Base-by-base conservation (phyloP, 2,888 invertebrate genomes). In the Xestia c-nigrum region DNA sequence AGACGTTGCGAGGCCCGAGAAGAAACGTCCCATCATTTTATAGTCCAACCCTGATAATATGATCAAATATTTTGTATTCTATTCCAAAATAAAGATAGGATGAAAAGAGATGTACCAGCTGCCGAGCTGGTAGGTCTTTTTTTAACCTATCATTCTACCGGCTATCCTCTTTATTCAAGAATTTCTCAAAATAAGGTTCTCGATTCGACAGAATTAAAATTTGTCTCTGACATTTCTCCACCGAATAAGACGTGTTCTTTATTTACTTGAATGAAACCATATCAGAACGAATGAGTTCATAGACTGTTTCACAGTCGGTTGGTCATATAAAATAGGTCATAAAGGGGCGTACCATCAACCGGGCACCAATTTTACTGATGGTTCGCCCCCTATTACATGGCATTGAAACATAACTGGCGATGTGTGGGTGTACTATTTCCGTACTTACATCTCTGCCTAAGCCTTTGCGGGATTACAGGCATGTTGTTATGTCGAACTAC, bases 1-100 rank as follows among this genome's bases (percentile, higher is more conserved):
- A 1, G 98, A 98, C 74, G 99, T 99, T 0, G 99, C 99, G 85
- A 99, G 93, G 0, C 99, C 99, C 5, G 99, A 98, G 94, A 99
- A 99, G 92, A 99, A 99, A 77, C 98, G 97, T 0, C 99, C 99
- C 99, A 99, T 99, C 98, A 98, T 98, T 96, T 98, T 97, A 90
- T 97, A 97, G 89, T 97, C 97, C 79, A 97, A 91, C 43, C 97
- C 96, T 96, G 71, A 66, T 64, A 31, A 31, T 24, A 16, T 52
- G 1, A 38, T 43, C 12, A 59, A 50, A 14, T 24, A 16, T 3
- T 16, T 43, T 43, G 4, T 0, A 64, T 24, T 43, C 3, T 50
- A 24, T 47, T 50, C 16, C 14, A 19, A 31, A 40, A 16, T 40
- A 24, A 10, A 31, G 14, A 38, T 52, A 46, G 10, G 0, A 1